Base-by-base conservation (phyloP, 2,113 vertebrate species). In the Chamaetylas fuelleborni region DNA sequence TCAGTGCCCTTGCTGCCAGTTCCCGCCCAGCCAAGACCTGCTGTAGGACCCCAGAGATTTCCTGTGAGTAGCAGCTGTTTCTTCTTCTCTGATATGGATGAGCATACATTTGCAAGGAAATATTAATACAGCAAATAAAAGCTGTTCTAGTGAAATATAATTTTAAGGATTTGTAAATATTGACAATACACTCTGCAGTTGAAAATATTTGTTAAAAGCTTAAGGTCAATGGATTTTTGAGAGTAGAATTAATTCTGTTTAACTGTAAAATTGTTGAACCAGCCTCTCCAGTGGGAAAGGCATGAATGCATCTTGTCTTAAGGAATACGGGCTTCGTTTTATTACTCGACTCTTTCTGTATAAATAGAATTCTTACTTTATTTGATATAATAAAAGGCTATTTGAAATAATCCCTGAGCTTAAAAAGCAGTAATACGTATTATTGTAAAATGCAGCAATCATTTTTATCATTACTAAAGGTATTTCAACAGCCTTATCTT, bases 1-100 rank as follows among this genome's bases (percentile, higher is more conserved):
- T 97, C 98, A 99, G 99, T 99, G 98, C 99, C 99, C 97, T 98
- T 99, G 98, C 98, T 99, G 97, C 98, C 99, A 87, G 98, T 98
- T 97, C 99, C 99, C 31, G 98, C 98, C 98, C 99, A 99, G 97
- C 98, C 99, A 95, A 99, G 99, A 98, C 99, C 99, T 96, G 98
- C 98, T 71, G 98, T 99, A 95, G 98, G 98, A 97, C 98, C 99
- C 98, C 99, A 99, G 98, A 99, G 99, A 98, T 99, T 99, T 97
- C 98, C 99, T 38, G 99, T 99, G 98, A 99, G 99, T 99, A 98
- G 98, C 98, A 98, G 97, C 98, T 98, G 97, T 97, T 98, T 96
- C 96, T 97, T 97, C 95, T 98, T 94, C 93, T 86, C 66, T 88
- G 95, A 97, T 97, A 97, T 96, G 90, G 97, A 96, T 97, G 94